Conservation (phyloP, 1,140 invertebrate species). For the Pomacea maculata region DNA sequence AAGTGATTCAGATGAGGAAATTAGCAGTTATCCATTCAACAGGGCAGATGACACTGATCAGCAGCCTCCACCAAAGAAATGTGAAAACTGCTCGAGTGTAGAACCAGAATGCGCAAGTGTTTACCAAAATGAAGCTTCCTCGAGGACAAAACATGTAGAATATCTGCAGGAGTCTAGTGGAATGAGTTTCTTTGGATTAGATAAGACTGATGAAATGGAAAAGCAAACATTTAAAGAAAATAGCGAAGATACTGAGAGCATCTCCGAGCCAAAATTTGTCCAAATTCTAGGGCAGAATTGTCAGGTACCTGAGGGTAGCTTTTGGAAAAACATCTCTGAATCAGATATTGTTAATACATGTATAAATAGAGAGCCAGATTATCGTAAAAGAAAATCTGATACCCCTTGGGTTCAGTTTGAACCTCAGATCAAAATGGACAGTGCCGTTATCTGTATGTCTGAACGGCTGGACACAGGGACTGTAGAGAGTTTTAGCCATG, state of each 20-base stretch:
- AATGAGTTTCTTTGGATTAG: constrained; percentile 18
- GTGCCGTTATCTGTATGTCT: too few relatives aligned
- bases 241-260: not conserved
- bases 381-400: constrained; percentile 12
- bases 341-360: constrained; percentile 19
- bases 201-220: not conserved
- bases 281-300: constrained; percentile 20
- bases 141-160: too few relatives aligned
- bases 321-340: constrained; percentile 43
- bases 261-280: constrained; percentile 5
- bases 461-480: too few relatives aligned
- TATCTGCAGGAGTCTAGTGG: too few relatives aligned
- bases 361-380: not conserved
- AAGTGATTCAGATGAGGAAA: constrained; percentile 27
- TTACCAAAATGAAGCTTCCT: not conserved
- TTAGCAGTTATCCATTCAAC: not conserved
- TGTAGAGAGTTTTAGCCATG: too few relatives aligned
- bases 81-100: not conserved
- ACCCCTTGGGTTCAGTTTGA: too few relatives aligned
- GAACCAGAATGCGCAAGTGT: too few relatives aligned
- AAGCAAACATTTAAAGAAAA: not conserved
- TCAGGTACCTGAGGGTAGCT: constrained; percentile 29
- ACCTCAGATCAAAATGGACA: too few relatives aligned
- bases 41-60: not conserved
- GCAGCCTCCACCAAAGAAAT: not conserved